Evolutionary conservation across 2,113 vertebrate genomes (phyloP), one percentile per base, ranked within the genome.

Genomic region (Chlamydotis undulata): DNA sequence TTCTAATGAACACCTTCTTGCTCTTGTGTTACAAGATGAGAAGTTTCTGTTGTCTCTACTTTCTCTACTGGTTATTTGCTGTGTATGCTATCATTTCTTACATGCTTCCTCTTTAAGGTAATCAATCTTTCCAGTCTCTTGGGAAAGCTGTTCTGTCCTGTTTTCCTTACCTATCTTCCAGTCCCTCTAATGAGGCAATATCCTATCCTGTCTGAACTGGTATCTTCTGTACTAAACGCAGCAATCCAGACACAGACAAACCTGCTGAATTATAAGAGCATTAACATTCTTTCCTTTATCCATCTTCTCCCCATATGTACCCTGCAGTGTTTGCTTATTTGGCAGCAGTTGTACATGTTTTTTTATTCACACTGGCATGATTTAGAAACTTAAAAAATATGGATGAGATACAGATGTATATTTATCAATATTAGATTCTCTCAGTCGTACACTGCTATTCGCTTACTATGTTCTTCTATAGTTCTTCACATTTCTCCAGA

Each of bases 241-340:
- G 63, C 87, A 85, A 85, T 53, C 70, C 78, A 94, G 74, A 64
- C 29, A 55, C 41, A 79, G 79, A 53, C 5, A 90, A 94, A 78
- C 29, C 71, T 37, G 31, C 18, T 84, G n/a, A 79, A 74, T 67
- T 55, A 1, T 61, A 87, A 78, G 60, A 91, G 47, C 71, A 74
- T 95, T 95, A 96, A 31, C 9, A 41, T 49, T 78, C 26, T 80
- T 82, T 80, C 55, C 49, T 82, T 93, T 65, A 68, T 73, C 28
- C 21, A 69, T 73, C 56, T 71, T 87, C 26, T 75, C 56, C 47
- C 24, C 0, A 0, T 23, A 71, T 0, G 2, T n/a, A 76, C 21
- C 17, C 35, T 24, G 53, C 35, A 90, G 19, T 4, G 2, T 80
- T 85, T 78, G 31, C 23, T 56, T 77, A 71, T 57, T 89, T 90